Base-by-base conservation (phyloP, 2,888 invertebrate genomes). In the Agonopterix subpropinquella region DNA sequence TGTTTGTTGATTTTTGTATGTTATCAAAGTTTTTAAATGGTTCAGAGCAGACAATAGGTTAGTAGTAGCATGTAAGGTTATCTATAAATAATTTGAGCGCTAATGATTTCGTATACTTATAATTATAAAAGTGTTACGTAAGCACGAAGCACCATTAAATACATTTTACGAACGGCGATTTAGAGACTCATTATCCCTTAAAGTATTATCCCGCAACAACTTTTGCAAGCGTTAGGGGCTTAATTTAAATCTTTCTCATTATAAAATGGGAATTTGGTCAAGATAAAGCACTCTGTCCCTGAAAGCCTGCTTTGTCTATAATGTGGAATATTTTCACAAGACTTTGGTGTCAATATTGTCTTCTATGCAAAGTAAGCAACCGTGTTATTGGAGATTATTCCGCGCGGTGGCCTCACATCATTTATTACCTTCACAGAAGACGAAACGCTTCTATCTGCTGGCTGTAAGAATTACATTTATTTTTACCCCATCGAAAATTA, bases 361-460 rank as follows among this genome's bases (percentile, higher is more conserved):
- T 53, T 53, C 56, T 63, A 58, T 60, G 61, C 55, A 58, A 65
- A 66, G 69, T 71, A 69, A 73, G 70, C 61, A 66, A 67, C 69
- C 76, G 72, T 79, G 75, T 70, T 78, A 80, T 80, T 77, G 69
- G 58, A 70, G 65, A 73, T 77, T 77, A 75, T 76, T 79, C 71
- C 72, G 67, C 73, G 68, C 58, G 65, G 68, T 57, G 54, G 61
- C 61, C 10, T 39, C 39, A 9, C 62, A 70, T 77, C 68, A 71
- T 77, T 75, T 75, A 73, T 68, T 73, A 70, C 65, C 57, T 54
- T 62, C 66, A 59, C 54, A 52, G 57, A 60, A 67, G 70, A 70
- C 70, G 69, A 60, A 62, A 43, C 11, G 54, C 55, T 53, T 54
- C 50, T 39, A 39, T 39, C 39, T n/a, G 28, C 39, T 39, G 39